phyloP scores from a whole-genome alignment of 2,113 vertebrate species.

The Toxostoma redivivum region DNA sequence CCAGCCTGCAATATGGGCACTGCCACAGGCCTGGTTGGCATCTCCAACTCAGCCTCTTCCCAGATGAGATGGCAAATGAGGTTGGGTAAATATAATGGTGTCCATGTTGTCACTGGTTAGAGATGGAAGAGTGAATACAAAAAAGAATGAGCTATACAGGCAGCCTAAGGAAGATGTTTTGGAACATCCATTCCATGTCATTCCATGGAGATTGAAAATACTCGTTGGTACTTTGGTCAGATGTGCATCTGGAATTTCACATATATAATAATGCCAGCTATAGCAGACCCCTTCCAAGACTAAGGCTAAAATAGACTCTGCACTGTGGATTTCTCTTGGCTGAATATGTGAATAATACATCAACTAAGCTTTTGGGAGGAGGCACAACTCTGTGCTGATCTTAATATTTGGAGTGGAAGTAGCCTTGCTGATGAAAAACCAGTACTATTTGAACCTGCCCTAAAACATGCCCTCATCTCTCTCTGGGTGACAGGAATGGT shows the following conservation, averaged over 20 bases:
- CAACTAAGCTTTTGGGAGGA: neutral
- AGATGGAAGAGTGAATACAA: neutral
- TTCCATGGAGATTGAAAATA: neutral
- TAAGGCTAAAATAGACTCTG: neutral
- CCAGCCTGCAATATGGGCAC: neutral
- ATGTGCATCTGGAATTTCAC: neutral
- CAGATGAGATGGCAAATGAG: neutral
- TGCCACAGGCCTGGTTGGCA: neutral
- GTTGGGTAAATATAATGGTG: neutral
- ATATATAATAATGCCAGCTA: neutral
- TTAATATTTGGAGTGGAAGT: neutral
- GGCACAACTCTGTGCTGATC: neutral
- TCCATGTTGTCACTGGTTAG: neutral
- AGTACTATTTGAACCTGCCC: neutral
- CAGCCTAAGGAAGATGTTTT: neutral
- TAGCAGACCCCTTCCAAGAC: neutral
- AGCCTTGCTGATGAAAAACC: neutral
- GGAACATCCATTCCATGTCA: neutral
- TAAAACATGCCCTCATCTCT: neutral
- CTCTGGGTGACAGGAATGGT: neutral
- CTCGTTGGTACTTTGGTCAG: neutral
- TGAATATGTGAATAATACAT: neutral
- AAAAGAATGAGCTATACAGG: neutral
- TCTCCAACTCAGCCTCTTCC: neutral
- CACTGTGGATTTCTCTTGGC: neutral